phyloP scores from a whole-genome alignment of 2,797 vertebrate genomes.

The Parotocinclus haroldoi region DNA sequence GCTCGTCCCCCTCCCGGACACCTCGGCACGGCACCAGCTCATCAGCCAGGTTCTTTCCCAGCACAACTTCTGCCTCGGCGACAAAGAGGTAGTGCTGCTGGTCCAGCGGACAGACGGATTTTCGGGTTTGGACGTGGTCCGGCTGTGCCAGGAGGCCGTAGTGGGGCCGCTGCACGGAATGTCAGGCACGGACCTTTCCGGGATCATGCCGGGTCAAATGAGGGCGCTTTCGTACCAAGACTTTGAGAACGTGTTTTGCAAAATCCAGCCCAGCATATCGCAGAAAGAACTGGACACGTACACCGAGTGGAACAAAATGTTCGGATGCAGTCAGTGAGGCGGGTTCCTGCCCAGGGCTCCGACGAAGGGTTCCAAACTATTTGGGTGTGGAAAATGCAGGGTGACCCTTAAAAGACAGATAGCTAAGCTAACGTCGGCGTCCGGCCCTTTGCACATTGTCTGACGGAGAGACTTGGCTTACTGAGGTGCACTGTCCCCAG shows the following conservation, averaged over 20 bases:
- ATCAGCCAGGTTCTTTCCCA: constrained; percentile 98
- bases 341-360: too few relatives aligned
- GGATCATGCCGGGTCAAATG: constrained; percentile 92
- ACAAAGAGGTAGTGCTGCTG: constrained; percentile 96
- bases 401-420: constrained; percentile 61
- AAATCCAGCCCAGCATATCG: constrained; percentile 98
- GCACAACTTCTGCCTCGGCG: constrained; percentile 99
- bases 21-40: constrained; percentile 96
- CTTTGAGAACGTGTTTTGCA: constrained; percentile 99
- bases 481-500: constrained; percentile 72
- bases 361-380: constrained; percentile 68
- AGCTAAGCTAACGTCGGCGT: constrained; percentile 75
- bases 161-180: constrained; percentile 91
- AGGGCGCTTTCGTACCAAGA: constrained; percentile 96
- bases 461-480: constrained; percentile 76
- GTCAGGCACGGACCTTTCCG: constrained; percentile 87
- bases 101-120: constrained; percentile 98
- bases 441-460: constrained; percentile 76
- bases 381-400: constrained; percentile 73
- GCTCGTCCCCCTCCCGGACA: constrained; percentile 95
- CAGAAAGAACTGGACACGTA: constrained; percentile 98
- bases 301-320: constrained; percentile 99
- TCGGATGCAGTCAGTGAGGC: constrained; percentile 96
- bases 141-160: constrained; percentile 94
- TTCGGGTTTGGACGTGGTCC: constrained; percentile 93